These are phyloP conservation scores for Cliona cf. orientalis DNA, from an alignment of 37 sponge, comb jelly and placozoan genomes.

Conservation along the genomic window DNA sequence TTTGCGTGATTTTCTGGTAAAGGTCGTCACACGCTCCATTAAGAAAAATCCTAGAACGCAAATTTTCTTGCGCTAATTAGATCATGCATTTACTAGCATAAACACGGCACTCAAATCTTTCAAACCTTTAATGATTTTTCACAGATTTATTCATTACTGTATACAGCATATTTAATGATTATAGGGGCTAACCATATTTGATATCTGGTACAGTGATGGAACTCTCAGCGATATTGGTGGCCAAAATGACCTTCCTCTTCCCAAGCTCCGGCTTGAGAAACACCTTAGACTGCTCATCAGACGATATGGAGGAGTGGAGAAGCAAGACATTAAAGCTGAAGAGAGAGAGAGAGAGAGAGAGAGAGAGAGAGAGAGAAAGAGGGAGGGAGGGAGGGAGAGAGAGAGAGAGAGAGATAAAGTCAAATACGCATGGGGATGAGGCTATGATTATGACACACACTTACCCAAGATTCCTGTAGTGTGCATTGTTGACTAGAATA, in stretches of 20 bases:
- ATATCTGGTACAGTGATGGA: slow-evolving; percentile 98
- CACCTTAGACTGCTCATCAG: slow-evolving; percentile 79
- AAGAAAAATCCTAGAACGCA: too few relatives aligned
- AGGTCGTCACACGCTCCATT: too few relatives aligned
- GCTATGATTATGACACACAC: neutral
- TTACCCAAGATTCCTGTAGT: neutral
- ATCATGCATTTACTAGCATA: too few relatives aligned
- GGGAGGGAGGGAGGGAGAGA: too few relatives aligned
- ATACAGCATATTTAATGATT: too few relatives aligned
- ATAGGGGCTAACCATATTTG: slow-evolving; percentile 73
- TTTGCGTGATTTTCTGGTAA: too few relatives aligned
- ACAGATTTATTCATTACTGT: too few relatives aligned
- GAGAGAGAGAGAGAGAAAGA: neutral
- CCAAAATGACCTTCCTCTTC: slow-evolving; percentile 90
- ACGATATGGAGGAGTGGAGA: slow-evolving; percentile 81
- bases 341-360: neutral
- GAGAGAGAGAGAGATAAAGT: neutral
- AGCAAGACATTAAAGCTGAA: slow-evolving; percentile 62
- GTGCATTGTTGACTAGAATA: slow-evolving; percentile 12
- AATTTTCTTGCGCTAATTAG: too few relatives aligned
- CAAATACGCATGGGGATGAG: neutral
- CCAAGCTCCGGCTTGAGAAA: slow-evolving; percentile 74
- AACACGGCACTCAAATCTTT: too few relatives aligned
- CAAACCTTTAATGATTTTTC: too few relatives aligned
- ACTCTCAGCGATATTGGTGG: slow-evolving; percentile 98